Evolutionary conservation across 2,797 vertebrate species (phyloP).

Genomic region (Lacerta viridis): DNA sequence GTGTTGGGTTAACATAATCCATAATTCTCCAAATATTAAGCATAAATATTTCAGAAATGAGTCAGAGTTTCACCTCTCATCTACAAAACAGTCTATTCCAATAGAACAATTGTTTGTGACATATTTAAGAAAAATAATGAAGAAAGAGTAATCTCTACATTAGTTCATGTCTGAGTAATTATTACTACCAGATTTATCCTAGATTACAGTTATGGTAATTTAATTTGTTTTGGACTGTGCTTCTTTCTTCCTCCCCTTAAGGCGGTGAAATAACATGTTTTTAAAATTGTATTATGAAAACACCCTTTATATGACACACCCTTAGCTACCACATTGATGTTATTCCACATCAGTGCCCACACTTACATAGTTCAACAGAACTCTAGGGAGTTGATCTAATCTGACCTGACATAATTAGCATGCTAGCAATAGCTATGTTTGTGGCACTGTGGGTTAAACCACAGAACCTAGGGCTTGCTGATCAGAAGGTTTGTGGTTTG

Average conservation of each 20-base stretch:
- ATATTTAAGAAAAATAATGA: background rate
- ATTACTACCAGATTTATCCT: background rate
- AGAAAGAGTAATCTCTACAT: background rate
- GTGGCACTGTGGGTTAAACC: no score
- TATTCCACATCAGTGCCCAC: background rate
- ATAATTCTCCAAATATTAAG: background rate
- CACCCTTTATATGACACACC: background rate
- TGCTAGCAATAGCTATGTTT: background rate
- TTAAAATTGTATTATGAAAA: background rate
- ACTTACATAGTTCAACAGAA: background rate
- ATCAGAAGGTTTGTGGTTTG: no score
- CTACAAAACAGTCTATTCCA: background rate
- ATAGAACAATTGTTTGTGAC: background rate
- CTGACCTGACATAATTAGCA: background rate
- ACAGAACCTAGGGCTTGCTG: no score
- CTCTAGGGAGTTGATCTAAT: background rate
- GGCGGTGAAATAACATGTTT: background rate
- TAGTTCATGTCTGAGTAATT: background rate
- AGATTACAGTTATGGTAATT: background rate
- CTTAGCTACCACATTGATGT: background rate
- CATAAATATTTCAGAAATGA: slow-evolving; percentile 5
- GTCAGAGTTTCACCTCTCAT: background rate
- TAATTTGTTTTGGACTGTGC: background rate
- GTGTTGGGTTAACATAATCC: background rate
- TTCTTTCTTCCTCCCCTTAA: background rate